Evolutionary conservation across 2,888 invertebrate genomes (phyloP), one percentile per base, ranked within the genome.

Genomic region (Plebejus anna): DNA sequence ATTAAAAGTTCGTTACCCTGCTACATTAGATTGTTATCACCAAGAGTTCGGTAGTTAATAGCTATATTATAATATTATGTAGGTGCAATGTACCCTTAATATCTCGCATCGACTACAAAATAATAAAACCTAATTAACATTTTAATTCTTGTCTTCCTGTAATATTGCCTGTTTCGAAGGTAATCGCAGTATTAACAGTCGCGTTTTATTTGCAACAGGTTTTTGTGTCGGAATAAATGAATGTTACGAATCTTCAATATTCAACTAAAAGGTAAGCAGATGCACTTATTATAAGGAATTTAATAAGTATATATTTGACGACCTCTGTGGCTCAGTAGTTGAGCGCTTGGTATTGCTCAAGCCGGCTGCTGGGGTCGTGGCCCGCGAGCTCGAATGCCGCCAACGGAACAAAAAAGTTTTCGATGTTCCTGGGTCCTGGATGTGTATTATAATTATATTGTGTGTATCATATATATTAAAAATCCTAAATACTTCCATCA

Each of bases 101-200:
- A 36, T 13, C 61, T 66, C 61, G 16, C 16, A 70, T 38, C 38
- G 7, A n/a, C 13, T 71, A 71, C 71, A 42, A 71, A 22, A 42
- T 16, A 71, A 7, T 22, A 22, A 42, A 71, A 71, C 42, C 38
- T 71, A 4, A 71, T 71, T 22, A 71, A 38, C 71, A 71, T 71
- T 71, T 42, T 42, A 71, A 71, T 71, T 38, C 7, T 36, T 28
- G 22, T 71, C 71, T 71, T 71, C 71, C 71, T 38, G 71, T 71
- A 71, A 7, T 38, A 36, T 38, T 42, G 71, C 11, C 42, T 42
- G 71, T 38, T 36, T 42, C 42, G 42, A 42, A 71, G 42, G 4
- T 71, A 70, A 22, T 42, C 71, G 42, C 71, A n/a, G n/a, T 11
- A 11, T 9, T 9, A 42, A 22, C 1, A n/a, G 16, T 71, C n/a